These are phyloP conservation scores for Ginglymostoma cirratum DNA, from an alignment of 2,113 vertebrate genomes.

Conservation along the genomic window DNA sequence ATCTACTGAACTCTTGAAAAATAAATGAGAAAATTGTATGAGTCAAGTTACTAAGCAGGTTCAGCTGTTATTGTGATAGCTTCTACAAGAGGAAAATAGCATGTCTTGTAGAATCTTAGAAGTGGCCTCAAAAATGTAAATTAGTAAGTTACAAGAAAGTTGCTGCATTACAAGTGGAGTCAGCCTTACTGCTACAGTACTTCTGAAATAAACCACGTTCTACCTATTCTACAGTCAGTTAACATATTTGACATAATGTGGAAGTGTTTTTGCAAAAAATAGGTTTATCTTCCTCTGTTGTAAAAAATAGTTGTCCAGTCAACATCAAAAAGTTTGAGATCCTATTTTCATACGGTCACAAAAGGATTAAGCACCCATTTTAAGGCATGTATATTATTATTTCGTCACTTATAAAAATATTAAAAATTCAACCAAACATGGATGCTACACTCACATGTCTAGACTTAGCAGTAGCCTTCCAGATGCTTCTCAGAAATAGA, in stretches of 20 bases:
- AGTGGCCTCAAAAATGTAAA: not conserved
- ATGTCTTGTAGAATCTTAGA: not conserved
- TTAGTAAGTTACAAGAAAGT: conserved; percentile 12
- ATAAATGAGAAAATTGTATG: conserved; percentile 1
- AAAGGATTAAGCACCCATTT: no score
- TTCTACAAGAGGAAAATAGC: not conserved
- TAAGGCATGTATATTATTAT: no score
- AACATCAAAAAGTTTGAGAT: no score
- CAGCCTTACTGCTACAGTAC: not conserved
- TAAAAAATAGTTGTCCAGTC: no score
- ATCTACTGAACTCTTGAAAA: conserved; percentile 21
- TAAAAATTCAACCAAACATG: no score
- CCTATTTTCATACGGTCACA: no score
- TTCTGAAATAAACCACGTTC: not conserved
- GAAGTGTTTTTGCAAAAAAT: not conserved
- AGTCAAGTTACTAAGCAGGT: not conserved
- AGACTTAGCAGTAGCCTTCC: no score
- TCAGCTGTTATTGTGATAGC: not conserved
- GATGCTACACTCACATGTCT: no score
- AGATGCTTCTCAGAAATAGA: no score
- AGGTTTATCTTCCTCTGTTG: not conserved
- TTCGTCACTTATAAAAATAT: no score
- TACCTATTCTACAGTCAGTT: not conserved
- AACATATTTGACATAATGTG: not conserved
- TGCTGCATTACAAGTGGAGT: not conserved